phyloP scores from a whole-genome alignment of 2,113 vertebrate genomes.

The Xenopus tropicalis region UCB_Xtro_10.0 CM004450.2:125492001-125492500 shows the following conservation, averaged over 20 bases:
- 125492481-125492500: too few relatives aligned
- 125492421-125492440: too few relatives aligned
- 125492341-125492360: too few relatives aligned
- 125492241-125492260: not conserved
- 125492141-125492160: not conserved
- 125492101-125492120: not conserved
- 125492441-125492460: too few relatives aligned
- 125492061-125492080: conserved; percentile 2
- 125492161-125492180: not conserved
- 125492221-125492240: not conserved
- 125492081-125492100: not conserved
- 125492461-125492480: too few relatives aligned
- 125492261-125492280: too few relatives aligned
- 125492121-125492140: not conserved
- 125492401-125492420: too few relatives aligned
- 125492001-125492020: not conserved
- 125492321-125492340: too few relatives aligned
- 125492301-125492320: too few relatives aligned
- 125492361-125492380: too few relatives aligned
- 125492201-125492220: not conserved
- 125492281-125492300: too few relatives aligned
- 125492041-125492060: not conserved
- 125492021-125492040: not conserved
- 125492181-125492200: not conserved
- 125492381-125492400: too few relatives aligned